A percentile compares a stretch with the other conserved stretches of the same genome.
phyloP scores from a whole-genome alignment of 2,888 invertebrate genomes.

The Parasteatoda lunata region DNA sequence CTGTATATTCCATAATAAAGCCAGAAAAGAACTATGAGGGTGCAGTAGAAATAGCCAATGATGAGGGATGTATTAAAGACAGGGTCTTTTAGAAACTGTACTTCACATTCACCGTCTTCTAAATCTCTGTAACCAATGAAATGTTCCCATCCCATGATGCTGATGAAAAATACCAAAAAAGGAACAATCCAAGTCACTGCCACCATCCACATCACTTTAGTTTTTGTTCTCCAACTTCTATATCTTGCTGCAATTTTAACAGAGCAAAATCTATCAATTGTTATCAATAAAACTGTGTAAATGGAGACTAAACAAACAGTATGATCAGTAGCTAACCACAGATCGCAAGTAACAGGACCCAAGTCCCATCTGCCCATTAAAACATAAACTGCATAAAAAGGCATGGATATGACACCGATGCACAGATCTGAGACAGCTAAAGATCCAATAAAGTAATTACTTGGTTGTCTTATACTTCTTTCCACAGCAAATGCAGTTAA shows the following conservation, averaged over 20 bases:
- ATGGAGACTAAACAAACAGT: slow-evolving; percentile 99
- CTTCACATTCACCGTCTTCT: slow-evolving; percentile 90
- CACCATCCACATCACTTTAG: slow-evolving; percentile 94
- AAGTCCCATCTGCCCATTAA: slow-evolving; percentile 97
- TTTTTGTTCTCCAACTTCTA: slow-evolving; percentile 96
- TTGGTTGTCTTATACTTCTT: slow-evolving; percentile 91
- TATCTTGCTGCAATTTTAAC: slow-evolving; percentile 98
- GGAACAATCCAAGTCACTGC: slow-evolving; percentile 98
- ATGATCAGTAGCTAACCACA: slow-evolving; percentile 99
- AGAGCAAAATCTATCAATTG: slow-evolving; percentile 98
- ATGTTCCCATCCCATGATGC: slow-evolving; percentile 99
- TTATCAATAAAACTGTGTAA: slow-evolving; percentile 98
- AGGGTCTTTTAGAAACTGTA: slow-evolving; percentile 97
- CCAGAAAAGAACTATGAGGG: slow-evolving; percentile 93
- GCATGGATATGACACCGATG: slow-evolving; percentile 98
- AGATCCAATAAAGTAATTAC: slow-evolving; percentile 99
- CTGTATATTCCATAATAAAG: slow-evolving; percentile 95
- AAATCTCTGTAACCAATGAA: slow-evolving; percentile 94
- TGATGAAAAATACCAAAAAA: slow-evolving; percentile 94
- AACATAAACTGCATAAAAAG: slow-evolving; percentile 98
- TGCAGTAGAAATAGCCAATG: slow-evolving; percentile 98
- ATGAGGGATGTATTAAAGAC: slow-evolving; percentile 97
- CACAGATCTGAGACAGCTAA: slow-evolving; percentile 97
- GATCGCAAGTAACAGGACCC: slow-evolving; percentile 94
- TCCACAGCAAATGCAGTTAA: slow-evolving; percentile 95